Base-by-base conservation (phyloP, 2,888 invertebrate genomes). In the Apeira syringaria region DNA sequence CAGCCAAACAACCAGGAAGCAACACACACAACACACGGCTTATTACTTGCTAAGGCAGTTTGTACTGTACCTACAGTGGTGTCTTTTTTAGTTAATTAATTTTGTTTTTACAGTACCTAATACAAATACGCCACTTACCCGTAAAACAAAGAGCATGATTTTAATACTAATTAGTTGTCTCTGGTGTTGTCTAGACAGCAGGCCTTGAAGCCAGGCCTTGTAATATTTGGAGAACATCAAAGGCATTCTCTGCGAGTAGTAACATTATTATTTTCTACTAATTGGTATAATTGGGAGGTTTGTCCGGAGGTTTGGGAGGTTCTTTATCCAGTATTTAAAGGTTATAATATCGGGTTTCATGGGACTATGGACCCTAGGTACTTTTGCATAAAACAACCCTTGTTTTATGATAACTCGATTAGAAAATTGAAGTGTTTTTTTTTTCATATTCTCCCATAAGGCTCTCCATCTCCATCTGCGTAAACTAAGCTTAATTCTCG, bases 111-210 rank as follows among this genome's bases (percentile, higher is more conserved):
- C 15, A 15, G 15, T 15, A 15, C 15, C 4, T 15, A 3, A 15
- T n/a, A n/a, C n/a, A 15, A 13, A 15, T 8, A 4, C 2, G 4
- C 4, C 11, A 20, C 20, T 22, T 1, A 38, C 24, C 7, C 11
- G 9, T 15, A 40, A 9, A 20, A 22, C 13, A 20, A 26, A 26
- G 26, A 9, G 24, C 12, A 40, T 8, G 11, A 18, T 34, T 29
- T 28, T 22, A 42, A 30, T 8, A 30, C 20, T 42, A 69, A 75
- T 74, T 69, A 68, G 59, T 49, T 29, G 20, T 33, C 8, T 36
- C 29, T 20, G 30, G 35, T 25, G 11, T 31, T 56, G 73, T 74
- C 74, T 75, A 74, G 76, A 74, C 73, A 24, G 65, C 66, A 44
- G 52, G 32, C 67, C 70, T 65, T 66, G 73, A 51, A 54, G 45